A percentile compares a stretch with the other conserved stretches of the same genome.
Evolutionary conservation across 2,797 vertebrate genomes (phyloP).

Genomic region (Paratrypauchen microcephalus): DNA sequence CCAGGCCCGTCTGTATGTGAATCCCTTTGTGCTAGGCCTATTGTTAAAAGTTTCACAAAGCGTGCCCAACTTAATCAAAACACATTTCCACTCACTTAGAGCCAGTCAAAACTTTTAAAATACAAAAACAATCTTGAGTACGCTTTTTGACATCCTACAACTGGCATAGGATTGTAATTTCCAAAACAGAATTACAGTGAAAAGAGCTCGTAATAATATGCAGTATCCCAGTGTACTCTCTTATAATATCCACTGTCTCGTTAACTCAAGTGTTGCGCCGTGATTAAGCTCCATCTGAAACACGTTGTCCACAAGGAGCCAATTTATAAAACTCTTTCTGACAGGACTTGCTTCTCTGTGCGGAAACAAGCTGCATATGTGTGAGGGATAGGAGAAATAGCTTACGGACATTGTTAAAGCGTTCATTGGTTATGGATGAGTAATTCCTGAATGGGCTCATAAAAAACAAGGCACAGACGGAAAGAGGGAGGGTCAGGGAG

Average conservation of each 20-base stretch:
- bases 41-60: slow-evolving; percentile 18
- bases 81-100: slow-evolving; percentile 27
- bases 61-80: slow-evolving; percentile 19
- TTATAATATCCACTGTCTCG: slow-evolving; percentile 18
- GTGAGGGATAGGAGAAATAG: slow-evolving; percentile 4
- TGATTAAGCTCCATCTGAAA: slow-evolving; percentile 37
- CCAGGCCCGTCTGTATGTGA: not conserved
- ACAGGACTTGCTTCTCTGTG: slow-evolving; percentile 31
- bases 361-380: slow-evolving; percentile 11
- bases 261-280: slow-evolving; percentile 23
- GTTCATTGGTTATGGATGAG: slow-evolving; percentile 52
- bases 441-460: slow-evolving; percentile 55
- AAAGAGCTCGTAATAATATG: slow-evolving; percentile 10
- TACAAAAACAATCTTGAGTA: slow-evolving; percentile 16
- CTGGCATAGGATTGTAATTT: slow-evolving; percentile 27
- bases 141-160: slow-evolving; percentile 24
- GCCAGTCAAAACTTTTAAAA: slow-evolving; percentile 40
- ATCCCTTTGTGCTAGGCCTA: not conserved
- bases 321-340: slow-evolving; percentile 53
- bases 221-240: slow-evolving; percentile 15
- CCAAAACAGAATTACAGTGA: slow-evolving; percentile 33
- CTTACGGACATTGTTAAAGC: slow-evolving; percentile 59
- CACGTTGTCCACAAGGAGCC: slow-evolving; percentile 49
- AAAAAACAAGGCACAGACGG: slow-evolving; percentile 33
- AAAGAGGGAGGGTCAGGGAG: slow-evolving; percentile 33